Base-by-base conservation (phyloP, 2,888 invertebrate genomes). In the Thelaira solivaga region DNA sequence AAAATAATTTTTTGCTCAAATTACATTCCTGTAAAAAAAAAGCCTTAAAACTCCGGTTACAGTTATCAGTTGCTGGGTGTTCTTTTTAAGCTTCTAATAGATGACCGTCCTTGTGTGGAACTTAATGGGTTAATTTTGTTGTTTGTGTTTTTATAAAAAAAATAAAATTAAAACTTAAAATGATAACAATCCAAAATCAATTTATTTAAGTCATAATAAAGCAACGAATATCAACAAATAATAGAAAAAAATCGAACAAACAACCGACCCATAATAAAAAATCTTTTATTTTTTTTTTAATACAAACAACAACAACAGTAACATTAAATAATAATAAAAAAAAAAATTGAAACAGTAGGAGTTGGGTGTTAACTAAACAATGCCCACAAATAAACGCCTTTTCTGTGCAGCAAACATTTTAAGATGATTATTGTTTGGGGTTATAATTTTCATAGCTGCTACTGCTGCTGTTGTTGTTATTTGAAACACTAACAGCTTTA, bases 281-380 rank as follows among this genome's bases (percentile, higher is more conserved):
- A 36, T 45, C 24, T 29, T 26, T 8, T 24, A 49, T 36, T 39
- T 29, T 24, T 11, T 36, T 13, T 36, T 11, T 49, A 36, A 72
- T 22, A 68, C 43, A 26, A 24, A 22, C 18, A 36, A 16, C 10
- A 53, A 5, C 18, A 29, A 64, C 55, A 47, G 20, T 6, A 41
- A n/a, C 26, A 26, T 26, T 26, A 20, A 39, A 47, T 4, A 11
- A 43, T 36, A 62, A 18, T 49, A 47, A 34, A 10, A 55, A 36
- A 6, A 11, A 20, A 16, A 16, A 20, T 24, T 53, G 6, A 71
- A 53, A 69, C 77, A 69, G 77, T 78, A 74, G 77, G 74, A 78
- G 77, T 74, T 78, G 73, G 77, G 77, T 69, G 77, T 78, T 78
- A 78, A 68, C 73, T 16, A 78, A 78, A 45, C 68, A 77, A 74